Base-by-base conservation (phyloP, 2,113 vertebrate genomes). In the Muscicapa adusta region DNA sequence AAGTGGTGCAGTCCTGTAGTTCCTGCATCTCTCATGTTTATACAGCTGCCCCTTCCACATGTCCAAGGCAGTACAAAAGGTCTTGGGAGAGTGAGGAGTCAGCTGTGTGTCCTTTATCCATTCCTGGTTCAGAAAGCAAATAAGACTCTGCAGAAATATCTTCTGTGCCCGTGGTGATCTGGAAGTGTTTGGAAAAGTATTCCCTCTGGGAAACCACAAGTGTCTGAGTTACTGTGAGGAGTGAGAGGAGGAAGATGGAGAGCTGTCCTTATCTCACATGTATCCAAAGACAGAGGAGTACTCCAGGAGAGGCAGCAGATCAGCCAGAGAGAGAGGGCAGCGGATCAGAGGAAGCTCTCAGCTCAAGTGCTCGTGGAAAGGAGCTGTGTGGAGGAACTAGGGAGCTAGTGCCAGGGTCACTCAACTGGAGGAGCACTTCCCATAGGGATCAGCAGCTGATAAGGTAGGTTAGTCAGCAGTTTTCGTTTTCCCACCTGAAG, bases 371-470 rank as follows among this genome's bases (percentile, higher is more conserved):
- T 98, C 97, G 66, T 97, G 97, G 98, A 98, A 94, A 97, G 94
- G 97, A 97, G 94, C 97, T 97, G 63, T 98, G 95, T 97, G 97
- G 96, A 98, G 97, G 96, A 98, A 92, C 98, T 98, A 98, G 98
- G 97, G 98, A 98, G 94, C 96, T 98, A 98, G 98, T 98, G 98
- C 97, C 98, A 98, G 98, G 98, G 98, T 97, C 97, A 97, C 94
- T 95, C 97, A 97, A 86, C 96, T 97, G 98, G 98, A 98, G 97
- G 97, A 98, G 95, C 97, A 95, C 96, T 98, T 97, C 97, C 97
- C 97, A 0, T 98, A 98, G 98, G 97, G 98, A 98, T 94, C 97
- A 97, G 89, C 98, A 97, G 93, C 93, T 97, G 89, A 92, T 96
- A 97, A 98, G 98, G 98, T 98, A 98, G 88, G 98, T 98, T 98